Conservation (phyloP, 2,888 invertebrate species). For the Ochropleura plecta region DNA sequence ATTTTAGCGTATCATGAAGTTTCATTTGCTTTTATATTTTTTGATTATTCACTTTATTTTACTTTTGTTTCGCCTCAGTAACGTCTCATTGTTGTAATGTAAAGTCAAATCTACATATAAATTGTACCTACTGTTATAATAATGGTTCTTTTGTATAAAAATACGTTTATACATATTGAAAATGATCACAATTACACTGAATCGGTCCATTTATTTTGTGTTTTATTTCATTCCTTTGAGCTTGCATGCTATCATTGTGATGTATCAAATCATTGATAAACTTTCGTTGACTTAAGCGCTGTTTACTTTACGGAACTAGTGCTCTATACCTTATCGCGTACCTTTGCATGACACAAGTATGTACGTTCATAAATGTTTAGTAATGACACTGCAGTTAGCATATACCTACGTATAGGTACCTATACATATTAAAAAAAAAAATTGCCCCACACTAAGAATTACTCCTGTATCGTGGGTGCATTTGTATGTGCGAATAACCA, state of each 20-base stretch:
- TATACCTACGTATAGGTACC: too few species aligned
- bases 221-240: conserved; percentile 78
- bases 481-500: too few species aligned
- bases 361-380: background rate
- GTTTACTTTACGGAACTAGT: conserved; percentile 5
- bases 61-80: conserved; percentile 72
- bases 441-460: too few species aligned
- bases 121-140: conserved; percentile 59
- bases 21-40: conserved; percentile 59
- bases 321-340: background rate
- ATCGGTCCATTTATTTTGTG: conserved; percentile 81
- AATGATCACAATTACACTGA: conserved; percentile 83
- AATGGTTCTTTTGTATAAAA: conserved; percentile 74
- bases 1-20: conserved; percentile 61
- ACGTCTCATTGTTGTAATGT: conserved; percentile 69
- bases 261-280: conserved; percentile 28
- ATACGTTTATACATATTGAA: conserved; percentile 69
- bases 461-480: too few species aligned
- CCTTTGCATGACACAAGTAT: background rate
- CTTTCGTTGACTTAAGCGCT: conserved; percentile 4
- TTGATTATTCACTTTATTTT: conserved; percentile 60
- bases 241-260: conserved; percentile 38
- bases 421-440: too few species aligned
- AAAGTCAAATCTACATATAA: conserved; percentile 69
- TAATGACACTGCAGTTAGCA: background rate